Evolutionary conservation across 1,140 invertebrate species (phyloP), one percentile per base, ranked within the genome.

Genomic region (Caerostris extrusa): DNA sequence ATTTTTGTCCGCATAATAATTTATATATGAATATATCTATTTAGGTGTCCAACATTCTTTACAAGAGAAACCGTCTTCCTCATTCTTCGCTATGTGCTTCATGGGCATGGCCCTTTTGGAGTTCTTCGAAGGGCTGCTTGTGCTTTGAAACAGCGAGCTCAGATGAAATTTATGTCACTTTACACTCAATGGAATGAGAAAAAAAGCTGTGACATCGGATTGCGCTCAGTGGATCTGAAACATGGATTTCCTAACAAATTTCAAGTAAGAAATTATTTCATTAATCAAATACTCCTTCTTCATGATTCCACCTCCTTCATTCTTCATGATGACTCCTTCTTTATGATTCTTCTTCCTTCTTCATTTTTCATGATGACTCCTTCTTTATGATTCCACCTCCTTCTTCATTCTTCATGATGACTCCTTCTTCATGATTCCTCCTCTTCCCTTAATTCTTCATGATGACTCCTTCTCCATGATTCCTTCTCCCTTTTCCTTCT

Each of bases 61-160:
- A 34, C 34, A 34, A 34, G 34, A 34, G 34, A 34, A 34, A 34
- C 34, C 34, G 34, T 34, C 34, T 34, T 34, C 34, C 34, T 34
- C 14, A 67, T 67, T 17, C 34, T 82, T 82, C 10, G 55, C 50
- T 6, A 93, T 93, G 92, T 93, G 86, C 19, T 93, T 93, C 55
- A 93, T 93, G 92, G 92, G 92, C 10, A 50, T 81, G 81, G 92
- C 92, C 12, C 19, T 93, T 1, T 88, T 8, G 85, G 83, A 14
- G 92, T 93, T 14, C 12, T 93, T 4, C 83, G 92, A 6, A 34
- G 92, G 57, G 69, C 85, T 1, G 55, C 61, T 14, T 89, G 83
- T 93, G 92, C 92, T 93, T 67, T 93, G 7, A 93, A 93, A 10
- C 92, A 93, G 56, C 64, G 92, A 81, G 86, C 92, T 61, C 92